phyloP scores from a whole-genome alignment of 2,113 vertebrate species.

The Centropristis striata region DNA sequence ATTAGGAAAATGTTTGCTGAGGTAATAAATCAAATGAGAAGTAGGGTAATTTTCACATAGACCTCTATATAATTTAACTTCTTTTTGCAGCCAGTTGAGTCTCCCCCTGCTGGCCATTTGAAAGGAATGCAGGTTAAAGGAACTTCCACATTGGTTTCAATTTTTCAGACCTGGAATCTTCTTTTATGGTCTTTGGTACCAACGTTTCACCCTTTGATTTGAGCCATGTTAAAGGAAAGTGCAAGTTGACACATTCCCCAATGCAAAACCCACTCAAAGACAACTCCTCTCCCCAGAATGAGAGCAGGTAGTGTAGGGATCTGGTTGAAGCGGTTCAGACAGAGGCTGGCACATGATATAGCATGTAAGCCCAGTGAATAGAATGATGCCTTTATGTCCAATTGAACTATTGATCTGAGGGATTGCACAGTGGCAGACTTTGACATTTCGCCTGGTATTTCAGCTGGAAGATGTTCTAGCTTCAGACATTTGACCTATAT shows the following conservation, averaged over 20 bases:
- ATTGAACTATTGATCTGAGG: constrained; percentile 82
- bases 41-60: too few relatives aligned
- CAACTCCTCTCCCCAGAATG: not conserved
- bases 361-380: constrained; percentile 29
- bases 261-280: not conserved
- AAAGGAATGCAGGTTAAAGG: too few relatives aligned
- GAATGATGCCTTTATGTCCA: constrained; percentile 76
- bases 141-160: too few relatives aligned
- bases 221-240: not conserved
- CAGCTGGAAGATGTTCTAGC: constrained; percentile 69
- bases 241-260: not conserved
- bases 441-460: constrained; percentile 83
- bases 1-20: too few relatives aligned
- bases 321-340: not conserved
- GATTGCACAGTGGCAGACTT: constrained; percentile 66
- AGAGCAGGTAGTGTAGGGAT: not conserved
- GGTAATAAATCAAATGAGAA: too few relatives aligned
- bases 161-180: too few relatives aligned
- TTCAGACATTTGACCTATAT: constrained; percentile 79
- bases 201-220: not conserved
- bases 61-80: too few relatives aligned
- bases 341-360: constrained; percentile 14
- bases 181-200: too few relatives aligned
- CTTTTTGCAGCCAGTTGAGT: too few relatives aligned
- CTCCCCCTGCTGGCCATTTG: too few relatives aligned